Evolutionary conservation across 2,113 vertebrate species (phyloP).

Genomic region (Pseudopodoces humilis): DNA sequence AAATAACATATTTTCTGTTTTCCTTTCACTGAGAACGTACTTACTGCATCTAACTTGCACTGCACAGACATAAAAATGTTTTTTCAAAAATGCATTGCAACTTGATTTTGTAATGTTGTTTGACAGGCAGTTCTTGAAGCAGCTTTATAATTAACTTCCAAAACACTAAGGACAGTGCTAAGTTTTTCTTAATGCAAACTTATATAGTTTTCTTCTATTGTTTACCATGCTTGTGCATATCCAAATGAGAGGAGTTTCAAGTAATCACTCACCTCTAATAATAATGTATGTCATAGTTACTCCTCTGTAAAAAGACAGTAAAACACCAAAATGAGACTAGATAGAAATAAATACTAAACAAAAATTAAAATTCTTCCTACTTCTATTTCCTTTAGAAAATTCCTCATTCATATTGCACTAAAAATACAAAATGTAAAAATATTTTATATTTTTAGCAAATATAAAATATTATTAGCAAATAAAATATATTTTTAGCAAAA

Average conservation of each 20-base stretch:
- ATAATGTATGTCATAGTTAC: neutral
- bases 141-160: neutral
- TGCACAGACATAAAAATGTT: neutral
- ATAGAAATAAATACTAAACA: neutral
- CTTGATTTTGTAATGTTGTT: neutral
- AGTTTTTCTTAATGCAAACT: neutral
- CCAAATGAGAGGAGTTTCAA: neutral
- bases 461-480: no score
- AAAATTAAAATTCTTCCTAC: neutral
- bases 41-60: neutral
- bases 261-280: neutral
- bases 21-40: neutral
- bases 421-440: neutral
- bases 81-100: neutral
- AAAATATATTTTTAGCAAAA: neutral
- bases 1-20: neutral
- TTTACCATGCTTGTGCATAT: neutral
- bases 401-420: neutral
- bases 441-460: no score
- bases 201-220: neutral
- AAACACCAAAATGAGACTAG: neutral
- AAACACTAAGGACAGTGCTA: neutral
- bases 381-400: neutral
- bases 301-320: neutral
- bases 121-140: neutral